phyloP scores from a whole-genome alignment of 2,888 invertebrate genomes.

The Willowsia nigromaculata region DNA sequence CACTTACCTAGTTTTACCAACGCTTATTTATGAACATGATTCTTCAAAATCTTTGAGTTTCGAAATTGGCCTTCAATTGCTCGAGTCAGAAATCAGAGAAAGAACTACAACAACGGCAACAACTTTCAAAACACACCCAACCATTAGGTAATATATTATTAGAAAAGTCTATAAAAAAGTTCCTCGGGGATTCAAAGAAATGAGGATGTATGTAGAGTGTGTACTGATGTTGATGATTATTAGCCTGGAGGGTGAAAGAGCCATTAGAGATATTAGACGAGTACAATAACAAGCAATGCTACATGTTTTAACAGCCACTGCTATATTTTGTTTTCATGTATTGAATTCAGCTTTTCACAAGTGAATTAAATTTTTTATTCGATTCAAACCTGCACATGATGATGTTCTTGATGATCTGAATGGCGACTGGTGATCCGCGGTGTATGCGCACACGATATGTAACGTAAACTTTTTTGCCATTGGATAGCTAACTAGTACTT shows the following conservation, averaged over 20 bases:
- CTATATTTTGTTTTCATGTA: background rate
- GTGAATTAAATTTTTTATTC: constrained; percentile 26
- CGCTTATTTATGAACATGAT: background rate
- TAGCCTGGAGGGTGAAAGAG: constrained; percentile 48
- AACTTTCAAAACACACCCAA: constrained; percentile 38
- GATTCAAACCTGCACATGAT: constrained; percentile 11
- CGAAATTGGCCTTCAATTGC: background rate
- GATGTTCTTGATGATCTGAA: background rate
- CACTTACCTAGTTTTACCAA: background rate
- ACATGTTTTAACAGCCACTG: background rate
- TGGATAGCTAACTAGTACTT: constrained; percentile 43
- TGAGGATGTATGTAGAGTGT: background rate
- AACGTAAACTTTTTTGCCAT: background rate
- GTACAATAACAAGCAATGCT: background rate
- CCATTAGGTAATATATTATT: constrained; percentile 31
- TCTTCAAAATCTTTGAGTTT: background rate
- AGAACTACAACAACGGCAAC: background rate
- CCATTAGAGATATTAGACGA: constrained; percentile 43
- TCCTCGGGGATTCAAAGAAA: constrained; percentile 41
- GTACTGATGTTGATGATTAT: background rate
- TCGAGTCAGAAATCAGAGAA: too few species aligned
- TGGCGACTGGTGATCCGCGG: background rate
- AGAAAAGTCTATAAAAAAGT: background rate
- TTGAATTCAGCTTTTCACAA: background rate
- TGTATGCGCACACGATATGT: constrained; percentile 1